Evolutionary conservation across 2,797 vertebrate genomes (phyloP).

Genomic region (Chloroceryle inda): DNA sequence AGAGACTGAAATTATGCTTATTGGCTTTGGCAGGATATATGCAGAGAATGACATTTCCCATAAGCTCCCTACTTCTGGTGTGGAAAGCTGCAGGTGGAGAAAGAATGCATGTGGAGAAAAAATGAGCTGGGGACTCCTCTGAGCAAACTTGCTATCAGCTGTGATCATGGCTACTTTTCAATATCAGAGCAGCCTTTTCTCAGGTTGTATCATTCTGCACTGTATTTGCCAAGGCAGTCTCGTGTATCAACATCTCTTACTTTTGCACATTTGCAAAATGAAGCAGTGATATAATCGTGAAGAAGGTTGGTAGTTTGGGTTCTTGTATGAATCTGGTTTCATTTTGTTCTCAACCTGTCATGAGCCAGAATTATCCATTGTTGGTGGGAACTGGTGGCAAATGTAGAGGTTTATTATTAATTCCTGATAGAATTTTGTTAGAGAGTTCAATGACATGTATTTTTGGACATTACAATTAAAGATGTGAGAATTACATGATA

Average conservation of each 20-base stretch:
- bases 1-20: conserved; percentile 28
- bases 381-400: neutral
- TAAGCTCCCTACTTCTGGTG: neutral
- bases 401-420: neutral
- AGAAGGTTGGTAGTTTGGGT: neutral
- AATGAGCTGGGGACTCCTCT: neutral
- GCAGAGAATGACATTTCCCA: neutral
- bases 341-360: neutral
- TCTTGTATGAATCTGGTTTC: neutral
- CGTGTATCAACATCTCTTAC: neutral
- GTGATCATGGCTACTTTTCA: neutral
- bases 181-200: neutral
- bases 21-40: conserved; percentile 22
- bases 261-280: neutral
- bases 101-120: neutral
- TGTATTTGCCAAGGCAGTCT: neutral
- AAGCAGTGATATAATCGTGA: neutral
- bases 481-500: neutral
- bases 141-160: neutral
- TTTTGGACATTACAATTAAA: neutral
- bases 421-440: neutral
- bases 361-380: neutral
- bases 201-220: neutral
- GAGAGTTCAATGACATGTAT: neutral
- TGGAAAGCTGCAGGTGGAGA: neutral